Conservation (phyloP, 2,113 vertebrate genomes). For the Cottus gobio region DNA sequence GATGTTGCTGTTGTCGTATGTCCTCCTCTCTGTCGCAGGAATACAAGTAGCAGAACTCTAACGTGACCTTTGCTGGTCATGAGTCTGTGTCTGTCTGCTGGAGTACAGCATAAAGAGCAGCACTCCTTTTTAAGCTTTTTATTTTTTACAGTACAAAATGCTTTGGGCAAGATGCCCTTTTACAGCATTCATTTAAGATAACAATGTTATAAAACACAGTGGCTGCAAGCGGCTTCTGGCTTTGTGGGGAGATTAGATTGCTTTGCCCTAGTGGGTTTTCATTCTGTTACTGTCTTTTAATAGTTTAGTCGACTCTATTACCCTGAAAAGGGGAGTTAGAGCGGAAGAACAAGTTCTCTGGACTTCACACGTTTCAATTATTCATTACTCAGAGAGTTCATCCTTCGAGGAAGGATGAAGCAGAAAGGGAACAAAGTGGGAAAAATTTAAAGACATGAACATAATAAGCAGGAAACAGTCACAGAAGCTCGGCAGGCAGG, state of each 20-base stretch:
- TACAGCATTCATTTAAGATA: conserved; percentile 64
- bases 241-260: conserved; percentile 58
- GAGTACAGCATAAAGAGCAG: conserved; percentile 39
- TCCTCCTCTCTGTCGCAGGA: conserved; percentile 3
- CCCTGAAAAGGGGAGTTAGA: conserved; percentile 19
- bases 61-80: conserved; percentile 59
- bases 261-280: conserved; percentile 36
- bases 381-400: conserved; percentile 41
- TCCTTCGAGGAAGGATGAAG: conserved; percentile 28
- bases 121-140: conserved; percentile 50
- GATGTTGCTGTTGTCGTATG: conserved; percentile 11
- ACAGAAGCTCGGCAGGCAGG: conserved; percentile 2
- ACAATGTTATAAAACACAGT: conserved; percentile 49
- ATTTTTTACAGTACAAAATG: conserved; percentile 46
- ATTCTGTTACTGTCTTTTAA: conserved; percentile 37
- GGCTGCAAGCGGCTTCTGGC: conserved; percentile 44
- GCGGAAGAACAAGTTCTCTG: conserved; percentile 23
- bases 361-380: conserved; percentile 53
- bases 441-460: neutral
- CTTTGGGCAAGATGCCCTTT: conserved; percentile 62
- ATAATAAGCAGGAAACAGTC: conserved; percentile 1
- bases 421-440: conserved; percentile 2
- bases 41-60: conserved; percentile 37
- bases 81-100: conserved; percentile 43
- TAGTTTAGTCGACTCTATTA: conserved; percentile 33